Evolutionary conservation across 2,888 invertebrate species (phyloP).

Genomic region (Alcis repandata): DNA sequence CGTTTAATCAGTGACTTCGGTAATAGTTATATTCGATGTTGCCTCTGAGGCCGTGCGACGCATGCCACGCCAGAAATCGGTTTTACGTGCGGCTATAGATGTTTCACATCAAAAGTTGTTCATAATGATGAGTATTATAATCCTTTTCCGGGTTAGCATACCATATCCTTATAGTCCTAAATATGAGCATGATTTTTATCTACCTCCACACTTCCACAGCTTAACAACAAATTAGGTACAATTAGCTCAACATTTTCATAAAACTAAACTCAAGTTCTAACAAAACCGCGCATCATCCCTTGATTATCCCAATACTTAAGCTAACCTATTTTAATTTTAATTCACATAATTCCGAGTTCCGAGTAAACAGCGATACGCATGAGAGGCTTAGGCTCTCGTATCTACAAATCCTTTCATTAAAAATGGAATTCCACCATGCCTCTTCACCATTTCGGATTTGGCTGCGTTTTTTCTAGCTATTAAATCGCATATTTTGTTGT

Average conservation of each 20-base stretch:
- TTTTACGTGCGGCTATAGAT: too few relatives aligned
- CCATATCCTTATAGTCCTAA: too few relatives aligned
- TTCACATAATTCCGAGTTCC: constrained; percentile 58
- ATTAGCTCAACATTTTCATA: background rate
- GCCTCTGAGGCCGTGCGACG: too few relatives aligned
- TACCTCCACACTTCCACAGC: too few relatives aligned
- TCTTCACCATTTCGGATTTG: constrained; percentile 49
- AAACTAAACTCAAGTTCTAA: constrained; percentile 32
- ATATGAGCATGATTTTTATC: too few relatives aligned
- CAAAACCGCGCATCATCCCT: constrained; percentile 38
- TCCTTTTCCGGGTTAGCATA: too few relatives aligned
- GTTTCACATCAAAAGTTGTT: too few relatives aligned
- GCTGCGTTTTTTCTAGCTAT: constrained; percentile 42
- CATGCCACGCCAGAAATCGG: too few relatives aligned
- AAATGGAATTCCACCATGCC: constrained; percentile 51
- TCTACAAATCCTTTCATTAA: constrained; percentile 70
- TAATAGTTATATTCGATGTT: too few relatives aligned
- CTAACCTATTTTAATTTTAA: constrained; percentile 57
- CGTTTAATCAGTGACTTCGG: too few relatives aligned
- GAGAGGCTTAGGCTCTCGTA: constrained; percentile 61
- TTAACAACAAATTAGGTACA: too few relatives aligned
- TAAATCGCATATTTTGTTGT: background rate
- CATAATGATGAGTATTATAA: too few relatives aligned
- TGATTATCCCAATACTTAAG: constrained; percentile 39
- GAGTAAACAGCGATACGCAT: constrained; percentile 59